Conservation (phyloP, 1,140 invertebrate genomes). For the Bombus balteatus region DNA sequence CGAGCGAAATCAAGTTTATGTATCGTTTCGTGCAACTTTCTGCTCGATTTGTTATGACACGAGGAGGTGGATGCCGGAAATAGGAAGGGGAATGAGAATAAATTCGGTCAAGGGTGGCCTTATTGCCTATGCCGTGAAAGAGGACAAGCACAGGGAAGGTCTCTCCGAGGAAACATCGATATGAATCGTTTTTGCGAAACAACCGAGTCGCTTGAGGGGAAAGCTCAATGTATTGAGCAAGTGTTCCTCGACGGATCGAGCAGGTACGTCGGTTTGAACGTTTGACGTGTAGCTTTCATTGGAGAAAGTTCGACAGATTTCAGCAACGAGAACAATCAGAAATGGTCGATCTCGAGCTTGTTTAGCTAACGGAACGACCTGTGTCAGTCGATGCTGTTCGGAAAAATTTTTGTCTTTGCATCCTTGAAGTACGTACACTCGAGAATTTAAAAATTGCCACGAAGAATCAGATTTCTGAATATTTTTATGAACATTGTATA, state of each 20-base stretch:
- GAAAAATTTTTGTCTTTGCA: not conserved
- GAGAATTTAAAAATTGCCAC: too few species aligned
- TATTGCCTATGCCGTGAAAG: conserved; percentile 5
- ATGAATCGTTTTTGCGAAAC: conserved; percentile 15
- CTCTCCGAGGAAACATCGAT: conserved; percentile 41
- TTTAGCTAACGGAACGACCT: not conserved
- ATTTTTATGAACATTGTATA: not conserved
- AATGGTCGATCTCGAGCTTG: not conserved
- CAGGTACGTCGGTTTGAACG: not conserved
- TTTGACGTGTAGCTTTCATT: not conserved
- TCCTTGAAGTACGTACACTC: too few species aligned
- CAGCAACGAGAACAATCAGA: not conserved
- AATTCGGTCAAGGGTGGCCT: conserved; percentile 46
- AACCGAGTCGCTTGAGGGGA: not conserved
- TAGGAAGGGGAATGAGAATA: not conserved
- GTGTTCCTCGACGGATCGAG: not conserved
- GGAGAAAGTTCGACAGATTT: not conserved
- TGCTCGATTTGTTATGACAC: conserved; percentile 24
- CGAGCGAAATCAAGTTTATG: too few species aligned
- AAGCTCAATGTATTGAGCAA: not conserved
- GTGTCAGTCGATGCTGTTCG: not conserved
- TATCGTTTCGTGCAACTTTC: too few species aligned
- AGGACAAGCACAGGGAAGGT: not conserved
- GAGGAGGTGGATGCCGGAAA: too few species aligned
- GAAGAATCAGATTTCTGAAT: not conserved